phyloP scores from a whole-genome alignment of 2,113 vertebrate species.

The Andinoacara biseriatus region DNA sequence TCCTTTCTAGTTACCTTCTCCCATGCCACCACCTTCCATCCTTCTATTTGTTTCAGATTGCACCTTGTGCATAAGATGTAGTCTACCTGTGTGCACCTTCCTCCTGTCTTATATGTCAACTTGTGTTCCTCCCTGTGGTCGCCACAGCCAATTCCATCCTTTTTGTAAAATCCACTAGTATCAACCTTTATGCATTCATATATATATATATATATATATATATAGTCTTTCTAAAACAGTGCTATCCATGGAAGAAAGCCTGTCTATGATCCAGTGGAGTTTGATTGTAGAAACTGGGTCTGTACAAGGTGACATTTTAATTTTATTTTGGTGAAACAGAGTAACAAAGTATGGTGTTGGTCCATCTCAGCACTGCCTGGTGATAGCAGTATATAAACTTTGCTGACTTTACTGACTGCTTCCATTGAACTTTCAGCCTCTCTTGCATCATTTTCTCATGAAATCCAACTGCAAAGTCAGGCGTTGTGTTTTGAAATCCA shows the following conservation, averaged over 20 bases:
- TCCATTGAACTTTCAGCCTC: neutral
- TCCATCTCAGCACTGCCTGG: neutral
- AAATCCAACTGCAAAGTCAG: neutral
- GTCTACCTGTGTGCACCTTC: too few relatives aligned
- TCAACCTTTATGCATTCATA: too few relatives aligned
- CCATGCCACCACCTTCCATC: too few relatives aligned
- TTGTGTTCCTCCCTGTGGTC: too few relatives aligned
- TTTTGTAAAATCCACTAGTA: too few relatives aligned
- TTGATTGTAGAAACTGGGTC: neutral
- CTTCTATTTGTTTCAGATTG: too few relatives aligned
- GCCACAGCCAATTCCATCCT: too few relatives aligned
- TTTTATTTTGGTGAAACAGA: neutral
- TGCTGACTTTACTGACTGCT: constrained; percentile 3
- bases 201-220: too few relatives aligned
- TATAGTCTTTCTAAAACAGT: neutral
- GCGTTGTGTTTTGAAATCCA: neutral
- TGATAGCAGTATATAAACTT: neutral
- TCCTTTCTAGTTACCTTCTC: too few relatives aligned
- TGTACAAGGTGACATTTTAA: neutral
- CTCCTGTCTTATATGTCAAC: too few relatives aligned
- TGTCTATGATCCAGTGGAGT: neutral
- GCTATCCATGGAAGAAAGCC: neutral
- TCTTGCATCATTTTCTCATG: constrained; percentile 43
- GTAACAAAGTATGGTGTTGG: neutral
- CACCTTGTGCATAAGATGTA: too few relatives aligned